Evolutionary conservation across 2,888 invertebrate species (phyloP), one percentile per base, ranked within the genome.

Genomic region (Ochropleura leucogaster): DNA sequence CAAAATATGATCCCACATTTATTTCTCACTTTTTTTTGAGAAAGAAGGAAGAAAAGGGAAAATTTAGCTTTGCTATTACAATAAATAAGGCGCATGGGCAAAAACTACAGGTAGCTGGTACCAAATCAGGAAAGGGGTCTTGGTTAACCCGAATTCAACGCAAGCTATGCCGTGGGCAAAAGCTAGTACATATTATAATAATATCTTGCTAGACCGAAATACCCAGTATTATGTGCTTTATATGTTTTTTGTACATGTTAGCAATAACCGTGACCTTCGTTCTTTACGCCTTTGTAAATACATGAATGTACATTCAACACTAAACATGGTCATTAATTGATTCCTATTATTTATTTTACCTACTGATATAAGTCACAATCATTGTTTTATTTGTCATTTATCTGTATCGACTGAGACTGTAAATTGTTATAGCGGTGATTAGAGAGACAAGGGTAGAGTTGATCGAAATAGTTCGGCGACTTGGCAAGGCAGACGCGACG

Each of bases 391-490:
- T 80, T 53, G 44, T 47, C 1, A 68, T 63, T 72, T 73, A 73
- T 85, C 42, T 60, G 69, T 82, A 51, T 79, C 44, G 44, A 72
- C 69, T 70, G 67, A 40, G 44, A 72, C 69, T 70, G 67, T 78
- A 77, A 83, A 75, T 82, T 59, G 76, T 63, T 66, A 76, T 77
- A 70, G 76, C 71, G 76, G 86, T 79, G 87, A 86, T 85, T 85
- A 81, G 79, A 82, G 80, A 86, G 89, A 89, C 87, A 85, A 82
- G 87, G 89, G 81, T 82, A 80, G 87, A 90, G 91, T 92, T 90
- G 92, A 92, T 92, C 88, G 90, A 74, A 80, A 69, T 80, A 68
- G 82, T 73, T 72, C 74, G 83, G 85, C 59, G 75, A 72, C 47
- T 53, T 51, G 42, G 47, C 57, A 67, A 42, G 59, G 47, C 86